phyloP scores from a whole-genome alignment of 2,888 invertebrate species.

The Drosophila emarginata region DNA sequence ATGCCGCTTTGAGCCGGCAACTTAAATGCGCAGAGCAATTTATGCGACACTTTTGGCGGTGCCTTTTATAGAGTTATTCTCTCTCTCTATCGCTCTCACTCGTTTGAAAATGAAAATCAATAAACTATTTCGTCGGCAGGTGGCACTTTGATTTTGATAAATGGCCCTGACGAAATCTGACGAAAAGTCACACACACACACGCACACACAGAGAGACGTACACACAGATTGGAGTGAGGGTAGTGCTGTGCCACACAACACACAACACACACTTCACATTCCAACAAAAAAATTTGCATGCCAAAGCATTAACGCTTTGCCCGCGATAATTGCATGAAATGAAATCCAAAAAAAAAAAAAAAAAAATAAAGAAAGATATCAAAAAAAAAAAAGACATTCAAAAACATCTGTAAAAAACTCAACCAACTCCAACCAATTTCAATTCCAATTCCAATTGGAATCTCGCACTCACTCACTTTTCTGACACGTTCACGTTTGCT shows the following conservation, averaged over 20 bases:
- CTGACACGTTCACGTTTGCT: slow-evolving; percentile 50
- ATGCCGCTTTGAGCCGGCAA: slow-evolving; percentile 43
- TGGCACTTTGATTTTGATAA: slow-evolving; percentile 70
- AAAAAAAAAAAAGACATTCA: slow-evolving; percentile 28
- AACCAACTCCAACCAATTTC: slow-evolving; percentile 15
- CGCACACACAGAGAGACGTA: not conserved
- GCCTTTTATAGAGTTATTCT: slow-evolving; percentile 50
- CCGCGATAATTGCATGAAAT: slow-evolving; percentile 69
- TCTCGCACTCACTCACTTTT: slow-evolving; percentile 35
- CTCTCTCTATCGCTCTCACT: not conserved
- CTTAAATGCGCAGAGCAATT: slow-evolving; percentile 59
- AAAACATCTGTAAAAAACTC: not conserved
- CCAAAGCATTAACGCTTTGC: slow-evolving; percentile 71
- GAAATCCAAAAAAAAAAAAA: slow-evolving; percentile 41
- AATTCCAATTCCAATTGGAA: slow-evolving; percentile 32
- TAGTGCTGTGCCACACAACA: too few relatives aligned
- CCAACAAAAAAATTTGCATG: slow-evolving; percentile 38
- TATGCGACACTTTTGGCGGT: slow-evolving; percentile 49
- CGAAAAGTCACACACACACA: not conserved
- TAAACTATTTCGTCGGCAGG: slow-evolving; percentile 64
- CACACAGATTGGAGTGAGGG: not conserved
- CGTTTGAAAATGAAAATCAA: slow-evolving; percentile 41
- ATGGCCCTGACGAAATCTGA: slow-evolving; percentile 25
- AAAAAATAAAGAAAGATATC: slow-evolving; percentile 16
- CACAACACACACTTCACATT: not conserved